These are phyloP conservation scores for Procambarus virginalis DNA, from an alignment of 1,140 invertebrate species.

Conservation along the genomic window DNA sequence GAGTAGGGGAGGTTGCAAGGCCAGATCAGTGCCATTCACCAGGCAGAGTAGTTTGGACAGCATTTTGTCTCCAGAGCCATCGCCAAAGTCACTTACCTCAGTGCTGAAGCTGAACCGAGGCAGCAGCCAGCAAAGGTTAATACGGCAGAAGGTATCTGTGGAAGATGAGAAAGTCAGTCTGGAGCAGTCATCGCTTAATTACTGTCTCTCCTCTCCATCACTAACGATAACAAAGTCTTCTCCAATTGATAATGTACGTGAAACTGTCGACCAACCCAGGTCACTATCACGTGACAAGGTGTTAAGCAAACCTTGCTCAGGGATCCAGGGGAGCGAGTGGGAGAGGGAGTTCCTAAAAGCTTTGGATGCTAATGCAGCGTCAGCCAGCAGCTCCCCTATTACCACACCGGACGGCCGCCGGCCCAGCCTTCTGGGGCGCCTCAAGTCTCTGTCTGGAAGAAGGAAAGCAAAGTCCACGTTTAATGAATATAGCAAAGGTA, in stretches of 20 bases:
- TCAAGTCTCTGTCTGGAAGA: slow-evolving; percentile 34
- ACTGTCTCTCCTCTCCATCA: neutral
- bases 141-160: slow-evolving; percentile 16
- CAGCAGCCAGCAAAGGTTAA: neutral
- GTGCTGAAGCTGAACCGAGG: slow-evolving; percentile 7
- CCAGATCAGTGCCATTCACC: neutral
- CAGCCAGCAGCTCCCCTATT: slow-evolving; percentile 31
- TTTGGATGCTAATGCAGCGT: slow-evolving; percentile 36
- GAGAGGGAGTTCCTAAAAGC: slow-evolving; percentile 32
- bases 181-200: neutral
- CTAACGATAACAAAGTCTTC: slow-evolving; percentile 23
- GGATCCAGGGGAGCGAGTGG: slow-evolving; percentile 24
- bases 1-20: neutral
- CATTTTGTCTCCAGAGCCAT: slow-evolving; percentile 14
- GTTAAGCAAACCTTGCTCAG: slow-evolving; percentile 12
- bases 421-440: slow-evolving; percentile 34
- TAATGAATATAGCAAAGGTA: slow-evolving; percentile 53
- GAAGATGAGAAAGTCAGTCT: neutral
- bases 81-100: neutral
- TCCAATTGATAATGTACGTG: neutral
- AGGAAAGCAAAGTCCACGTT: neutral
- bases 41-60: slow-evolving; percentile 49
- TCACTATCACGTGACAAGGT: neutral
- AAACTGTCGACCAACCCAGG: neutral
- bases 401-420: slow-evolving; percentile 51